These are phyloP conservation scores for Eidolon helvum DNA, from an alignment of 2,113 vertebrate species.

Conservation along the genomic window DNA sequence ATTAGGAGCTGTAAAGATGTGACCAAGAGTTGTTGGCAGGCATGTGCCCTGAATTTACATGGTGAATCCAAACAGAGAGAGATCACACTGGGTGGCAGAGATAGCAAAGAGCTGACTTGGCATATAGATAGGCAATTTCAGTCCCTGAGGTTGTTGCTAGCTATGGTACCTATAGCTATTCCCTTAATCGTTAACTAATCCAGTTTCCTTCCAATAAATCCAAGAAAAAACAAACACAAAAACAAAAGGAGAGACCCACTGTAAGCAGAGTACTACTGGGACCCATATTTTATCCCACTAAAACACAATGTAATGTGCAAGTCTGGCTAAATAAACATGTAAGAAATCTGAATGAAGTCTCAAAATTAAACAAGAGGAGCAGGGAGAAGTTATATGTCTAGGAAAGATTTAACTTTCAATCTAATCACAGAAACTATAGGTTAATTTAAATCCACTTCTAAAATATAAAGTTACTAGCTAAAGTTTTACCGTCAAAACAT, in stretches of 20 bases:
- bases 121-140: not conserved
- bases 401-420: not conserved
- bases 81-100: not conserved
- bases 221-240: not conserved
- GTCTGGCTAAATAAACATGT: not conserved
- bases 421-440: not conserved
- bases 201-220: not conserved
- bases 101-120: not conserved
- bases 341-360: conserved; percentile 19
- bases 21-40: not conserved
- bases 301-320: not conserved
- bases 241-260: not conserved
- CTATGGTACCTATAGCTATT: not conserved
- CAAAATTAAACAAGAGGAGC: not conserved
- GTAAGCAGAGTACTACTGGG: not conserved
- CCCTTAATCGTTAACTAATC: not conserved
- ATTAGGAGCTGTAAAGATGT: not conserved
- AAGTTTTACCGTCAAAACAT: not conserved
- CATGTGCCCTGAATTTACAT: not conserved
- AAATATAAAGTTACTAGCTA: not conserved
- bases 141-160: not conserved
- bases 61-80: not conserved
- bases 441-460: not conserved
- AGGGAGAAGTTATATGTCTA: not conserved
- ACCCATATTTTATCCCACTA: not conserved